These are phyloP conservation scores for Deroptyus accipitrinus DNA, from an alignment of 2,113 vertebrate species.

Conservation along the genomic window DNA sequence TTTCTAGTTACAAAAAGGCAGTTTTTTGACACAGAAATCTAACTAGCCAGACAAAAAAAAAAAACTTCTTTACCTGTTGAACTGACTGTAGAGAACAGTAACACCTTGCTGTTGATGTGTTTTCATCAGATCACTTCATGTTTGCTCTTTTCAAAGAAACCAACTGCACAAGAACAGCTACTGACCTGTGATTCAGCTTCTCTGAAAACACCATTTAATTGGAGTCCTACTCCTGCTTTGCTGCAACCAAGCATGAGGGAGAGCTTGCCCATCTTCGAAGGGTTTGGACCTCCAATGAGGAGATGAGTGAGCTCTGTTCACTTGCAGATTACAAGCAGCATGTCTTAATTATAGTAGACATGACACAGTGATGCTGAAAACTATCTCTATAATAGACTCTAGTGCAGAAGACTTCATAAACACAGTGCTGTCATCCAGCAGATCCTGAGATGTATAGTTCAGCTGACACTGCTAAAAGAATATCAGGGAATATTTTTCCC, in stretches of 20 bases:
- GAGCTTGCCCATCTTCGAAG: not conserved
- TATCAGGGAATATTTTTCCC: not conserved
- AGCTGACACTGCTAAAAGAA: not conserved
- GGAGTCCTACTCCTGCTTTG: not conserved
- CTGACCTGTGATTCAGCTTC: not conserved
- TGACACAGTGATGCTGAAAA: rapidly evolving
- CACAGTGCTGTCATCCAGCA: rapidly evolving
- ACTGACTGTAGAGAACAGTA: not conserved
- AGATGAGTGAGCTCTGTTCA: rapidly evolving
- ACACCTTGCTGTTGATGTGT: rapidly evolving
- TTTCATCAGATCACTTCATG: not conserved
- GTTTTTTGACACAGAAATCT: not conserved
- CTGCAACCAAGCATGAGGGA: not conserved
- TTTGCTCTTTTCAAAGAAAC: not conserved
- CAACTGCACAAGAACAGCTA: not conserved
- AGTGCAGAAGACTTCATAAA: not conserved
- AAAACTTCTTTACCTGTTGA: not conserved
- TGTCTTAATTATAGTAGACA: not conserved
- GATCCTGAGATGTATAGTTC: not conserved
- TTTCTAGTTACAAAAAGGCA: not conserved
- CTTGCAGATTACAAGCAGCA: rapidly evolving
- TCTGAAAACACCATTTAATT: not conserved
- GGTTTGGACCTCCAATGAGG: not conserved
- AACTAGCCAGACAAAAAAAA: not conserved
- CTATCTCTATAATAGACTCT: rapidly evolving